Percentiles rank a stretch among this genome's conserved stretches.
phyloP scores from a whole-genome alignment of 1,140 invertebrate genomes.

The Caerostris darwini region DNA sequence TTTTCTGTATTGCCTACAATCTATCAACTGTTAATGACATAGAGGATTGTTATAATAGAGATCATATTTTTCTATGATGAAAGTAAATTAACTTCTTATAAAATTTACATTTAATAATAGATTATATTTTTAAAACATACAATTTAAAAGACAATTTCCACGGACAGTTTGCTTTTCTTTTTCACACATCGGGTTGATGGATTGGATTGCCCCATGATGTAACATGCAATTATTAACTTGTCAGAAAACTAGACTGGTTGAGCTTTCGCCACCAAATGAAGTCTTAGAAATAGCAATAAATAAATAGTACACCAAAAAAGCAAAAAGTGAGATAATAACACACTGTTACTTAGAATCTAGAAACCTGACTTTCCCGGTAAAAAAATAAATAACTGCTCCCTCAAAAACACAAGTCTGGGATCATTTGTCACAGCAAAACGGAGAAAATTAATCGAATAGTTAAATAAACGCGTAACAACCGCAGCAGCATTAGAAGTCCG shows the following conservation, averaged over 20 bases:
- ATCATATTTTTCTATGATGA: too few species aligned
- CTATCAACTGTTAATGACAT: too few species aligned
- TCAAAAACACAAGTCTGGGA: neutral
- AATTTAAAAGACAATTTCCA: neutral
- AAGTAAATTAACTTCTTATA: too few species aligned
- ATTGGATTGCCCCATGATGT: neutral
- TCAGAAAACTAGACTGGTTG: neutral
- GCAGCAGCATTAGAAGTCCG: neutral
- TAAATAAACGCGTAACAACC: constrained; percentile 32
- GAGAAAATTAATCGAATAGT: constrained; percentile 44
- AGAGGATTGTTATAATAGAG: too few species aligned
- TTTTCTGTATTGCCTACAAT: too few species aligned
- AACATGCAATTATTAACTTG: neutral
- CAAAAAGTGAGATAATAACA: neutral
- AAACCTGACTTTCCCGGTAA: neutral
- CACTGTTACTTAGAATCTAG: neutral
- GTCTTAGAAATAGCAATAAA: neutral
- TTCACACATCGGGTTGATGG: neutral
- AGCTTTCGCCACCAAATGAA: neutral
- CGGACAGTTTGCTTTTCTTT: neutral
- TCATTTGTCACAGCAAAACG: constrained; percentile 14
- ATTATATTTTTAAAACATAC: neutral
- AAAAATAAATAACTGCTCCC: neutral
- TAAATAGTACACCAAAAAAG: neutral
- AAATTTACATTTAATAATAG: too few species aligned